phyloP scores from a whole-genome alignment of 1,140 invertebrate genomes.

The Argopecten irradians region DNA sequence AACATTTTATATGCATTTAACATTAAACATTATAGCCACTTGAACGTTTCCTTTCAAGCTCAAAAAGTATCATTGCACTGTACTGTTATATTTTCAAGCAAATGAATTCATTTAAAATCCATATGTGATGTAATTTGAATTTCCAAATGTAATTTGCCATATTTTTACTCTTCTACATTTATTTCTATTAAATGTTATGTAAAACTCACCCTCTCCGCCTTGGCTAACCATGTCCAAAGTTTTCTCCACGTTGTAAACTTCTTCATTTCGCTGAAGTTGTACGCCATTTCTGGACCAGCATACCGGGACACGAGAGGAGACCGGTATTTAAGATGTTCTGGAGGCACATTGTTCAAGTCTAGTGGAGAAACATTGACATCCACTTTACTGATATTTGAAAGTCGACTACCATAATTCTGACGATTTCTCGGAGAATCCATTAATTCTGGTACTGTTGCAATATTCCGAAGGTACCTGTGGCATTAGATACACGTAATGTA shows the following conservation, averaged over 20 bases:
- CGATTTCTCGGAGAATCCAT: neutral
- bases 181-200: too few relatives aligned
- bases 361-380: neutral
- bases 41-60: too few relatives aligned
- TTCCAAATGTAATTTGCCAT: too few relatives aligned
- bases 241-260: constrained; percentile 95
- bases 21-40: too few relatives aligned
- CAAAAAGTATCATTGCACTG: too few relatives aligned
- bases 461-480: neutral
- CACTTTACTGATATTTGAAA: neutral
- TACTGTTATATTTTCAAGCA: too few relatives aligned
- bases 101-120: too few relatives aligned
- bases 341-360: neutral
- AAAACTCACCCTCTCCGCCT: constrained; percentile 88
- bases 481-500: neutral
- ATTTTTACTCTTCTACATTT: too few relatives aligned
- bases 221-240: constrained; percentile 93
- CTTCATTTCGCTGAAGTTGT: constrained; percentile 95
- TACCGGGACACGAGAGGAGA: constrained; percentile 93
- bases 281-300: constrained; percentile 95
- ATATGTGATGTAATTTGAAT: too few relatives aligned
- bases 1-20: too few relatives aligned
- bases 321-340: constrained; percentile 69
- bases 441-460: neutral
- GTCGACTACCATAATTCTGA: neutral